Evolutionary conservation across 1,140 invertebrate species (phyloP), one percentile per base, ranked within the genome.

Genomic region (Cyrtorhinus lividipennis): DNA sequence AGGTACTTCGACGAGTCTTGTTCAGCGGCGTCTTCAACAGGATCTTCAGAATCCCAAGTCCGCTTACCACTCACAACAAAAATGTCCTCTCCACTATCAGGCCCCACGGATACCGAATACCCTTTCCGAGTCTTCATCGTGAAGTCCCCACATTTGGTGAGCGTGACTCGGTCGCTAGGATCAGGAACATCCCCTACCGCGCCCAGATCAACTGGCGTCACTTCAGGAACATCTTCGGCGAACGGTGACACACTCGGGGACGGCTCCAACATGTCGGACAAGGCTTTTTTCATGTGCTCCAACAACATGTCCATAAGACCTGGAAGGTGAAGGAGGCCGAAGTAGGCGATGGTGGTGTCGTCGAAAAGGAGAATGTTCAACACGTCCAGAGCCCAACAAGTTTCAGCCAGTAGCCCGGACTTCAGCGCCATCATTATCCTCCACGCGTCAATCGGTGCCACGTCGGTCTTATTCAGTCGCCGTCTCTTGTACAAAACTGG

Each of bases 401-500:
- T 94, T 76, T 99, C 97, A 1, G 93, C 88, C 44, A 98, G 77
- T 56, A 98, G 80, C 23, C 94, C 96, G 15, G 91, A 97, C 68
- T 95, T 88, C 69, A 99, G 81, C 64, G 92, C 85, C 95, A 99
- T 98, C 81, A 98, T 91, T 56, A 99, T 83, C 66, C 93, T 81
- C 93, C 95, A 98, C 30, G 94, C 90, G 74, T 98, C 95, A 2
- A 97, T 83, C 1, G 89, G 88, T 53, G 84, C 83, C 10, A 98
- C 83, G 73, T 99, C 95, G 20, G 81, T 76, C 66, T 86, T 83
- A 65, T 79, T 84, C 59, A 98, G 72, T 64, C 90, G 82, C 68
- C 89, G 85, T 59, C 93, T 80, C 70, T 94, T 92, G 68, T 88
- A 88, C 1, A 90, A 75, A 25, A 91, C 81, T 22, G 93, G 92